Evolutionary conservation across 2,797 vertebrate genomes (phyloP), one percentile per base, ranked within the genome.

Genomic region (Hydrocynus forskahlii): DNA sequence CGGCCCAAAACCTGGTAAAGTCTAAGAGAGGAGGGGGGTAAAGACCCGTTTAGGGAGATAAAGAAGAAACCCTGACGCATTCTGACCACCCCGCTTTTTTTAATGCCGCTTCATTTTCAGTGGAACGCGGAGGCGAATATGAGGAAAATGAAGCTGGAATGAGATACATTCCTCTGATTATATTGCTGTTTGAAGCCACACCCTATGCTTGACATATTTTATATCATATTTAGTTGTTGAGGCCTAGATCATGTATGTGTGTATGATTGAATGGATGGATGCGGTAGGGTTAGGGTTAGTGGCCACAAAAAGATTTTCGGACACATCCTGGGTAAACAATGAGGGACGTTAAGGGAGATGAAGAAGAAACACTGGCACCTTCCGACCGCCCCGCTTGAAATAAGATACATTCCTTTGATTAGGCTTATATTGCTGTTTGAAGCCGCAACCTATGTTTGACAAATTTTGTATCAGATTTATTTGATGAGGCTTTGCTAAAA

Each of bases 1-100:
- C 70, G 94, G 94, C 29, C 95, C 95, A 87, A 96, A 96, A 85
- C 87, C 93, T 21, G 94, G 95, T 62, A 87, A 72, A n/a, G 59
- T 82, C 87, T 85, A 64, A 35, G 25, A 23, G 16, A 78, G 4
- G 69, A 35, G 67, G 62, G n/a, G 29, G 17, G 45, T 64, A 10
- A 25, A 40, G 19, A 40, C 16, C 35, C 50, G 66, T 76, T 76
- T 62, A 70, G 80, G 23, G 66, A 43, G 59, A 70, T 16, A 50
- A 7, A 35, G 60, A 17, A 67, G 60, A 40, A 29, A 64, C 25
- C 54, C 21, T n/a, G 60, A n/a, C 62, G 57, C 50, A 12, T 29
- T 63, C 60, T 35, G 25, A 55, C 70, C 72, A 55, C 23, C 29
- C 52, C 45, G n/a, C 23, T 19, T 57, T 80, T 50, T 76, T 81